Base-by-base conservation (phyloP, 2,888 invertebrate species). In the Palloptera scutellata region DNA sequence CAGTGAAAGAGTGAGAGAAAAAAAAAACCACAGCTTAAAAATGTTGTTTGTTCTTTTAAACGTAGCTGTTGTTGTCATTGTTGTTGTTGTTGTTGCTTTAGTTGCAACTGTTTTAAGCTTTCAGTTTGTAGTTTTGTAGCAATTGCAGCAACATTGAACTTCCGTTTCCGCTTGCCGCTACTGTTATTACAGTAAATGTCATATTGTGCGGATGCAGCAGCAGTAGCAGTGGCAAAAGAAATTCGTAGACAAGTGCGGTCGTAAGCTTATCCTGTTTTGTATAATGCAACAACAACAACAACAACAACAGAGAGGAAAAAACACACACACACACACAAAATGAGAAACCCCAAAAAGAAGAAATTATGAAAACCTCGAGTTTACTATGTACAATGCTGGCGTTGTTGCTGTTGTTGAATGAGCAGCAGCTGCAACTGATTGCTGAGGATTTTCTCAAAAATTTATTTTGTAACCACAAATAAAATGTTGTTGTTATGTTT, bases 81-180 rank as follows among this genome's bases (percentile, higher is more conserved):
- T n/a, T 30, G 30, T 30, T 30, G 30, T 30, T 30, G n/a, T n/a
- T 30, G 3, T 30, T 30, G 3, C 6, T 30, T 30, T 30, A 30
- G 2, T 4, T 30, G 30, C 6, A 4, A 6, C 30, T 30, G 30
- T 6, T 4, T 30, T 30, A 30, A 30, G 30, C 30, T 30, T 30
- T 30, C 30, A 6, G 30, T 30, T n/a, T 30, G 30, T 30, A 30
- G 30, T 30, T 30, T 30, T 30, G 30, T 30, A 30, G 30, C 76
- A 77, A 76, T n/a, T n/a, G n/a, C n/a, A n/a, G 77, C 76, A 77
- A 76, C 79, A 77, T 78, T 79, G 48, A 60, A 51, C 57, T 42
- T 10, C 52, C 19, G 48, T 52, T 17, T 52, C 40, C 41, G 15
- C 6, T 20, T 64, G 42, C n/a, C 13, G 12, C 19, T 48, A 41